Evolutionary conservation across 2,113 vertebrate genomes (phyloP), one percentile per base, ranked within the genome.

Genomic region (Cyphomyrus plagiostoma): DNA sequence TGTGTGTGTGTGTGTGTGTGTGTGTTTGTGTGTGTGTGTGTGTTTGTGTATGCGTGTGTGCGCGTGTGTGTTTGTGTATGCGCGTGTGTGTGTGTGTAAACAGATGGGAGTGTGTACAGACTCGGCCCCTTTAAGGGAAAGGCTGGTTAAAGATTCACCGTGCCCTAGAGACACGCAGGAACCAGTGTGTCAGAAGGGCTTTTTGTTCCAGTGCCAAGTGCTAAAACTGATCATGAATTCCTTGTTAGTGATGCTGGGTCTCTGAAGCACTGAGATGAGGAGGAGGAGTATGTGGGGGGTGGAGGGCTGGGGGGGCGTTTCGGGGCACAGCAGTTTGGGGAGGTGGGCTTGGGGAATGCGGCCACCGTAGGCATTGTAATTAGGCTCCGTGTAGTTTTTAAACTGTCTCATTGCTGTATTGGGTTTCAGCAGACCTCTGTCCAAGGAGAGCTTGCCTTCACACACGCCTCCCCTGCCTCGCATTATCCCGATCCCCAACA

Each of bases 111-210:
- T 89, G 88, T 89, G 88, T 53, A 21, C 49, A 74, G 93, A 91
- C 82, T 13, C 84, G 92, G 93, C 89, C 92, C 91, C 94, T 93
- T 91, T 92, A 93, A 94, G 92, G 93, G 90, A 84, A 92, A 93
- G 94, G 92, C 91, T 94, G 92, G 91, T 92, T 94, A 95, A 90
- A 93, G 91, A 88, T 93, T 93, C 92, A 89, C 90, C 89, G 88
- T 92, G 89, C 94, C 93, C 94, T 92, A 89, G 94, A 94, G 95
- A 93, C 84, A 91, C 89, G 92, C 84, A 90, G 92, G 95, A 95
- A 95, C 95, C 94, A 93, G 91, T 94, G 91, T 93, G 92, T 96
- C 94, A 91, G 93, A 93, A 94, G 93, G 56, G 52, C 49, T 94
- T 94, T 94, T 91, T 92, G 91, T 91, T 92, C 91, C 90, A 80